These are phyloP conservation scores for Yponomeuta malinellus DNA, from an alignment of 2,888 invertebrate genomes.

Conservation along the genomic window DNA sequence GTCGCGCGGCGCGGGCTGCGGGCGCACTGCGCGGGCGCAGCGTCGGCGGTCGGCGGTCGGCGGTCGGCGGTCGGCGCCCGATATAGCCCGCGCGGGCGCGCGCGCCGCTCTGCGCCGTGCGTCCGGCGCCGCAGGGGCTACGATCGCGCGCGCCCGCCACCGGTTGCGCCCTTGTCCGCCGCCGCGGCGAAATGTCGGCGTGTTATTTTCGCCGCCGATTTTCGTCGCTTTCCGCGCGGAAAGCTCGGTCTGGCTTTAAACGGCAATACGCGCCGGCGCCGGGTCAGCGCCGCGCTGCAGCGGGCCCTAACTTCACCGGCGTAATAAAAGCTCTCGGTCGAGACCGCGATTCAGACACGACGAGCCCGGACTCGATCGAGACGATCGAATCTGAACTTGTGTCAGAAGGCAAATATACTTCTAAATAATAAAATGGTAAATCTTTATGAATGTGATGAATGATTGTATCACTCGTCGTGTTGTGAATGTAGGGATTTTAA, in stretches of 20 bases:
- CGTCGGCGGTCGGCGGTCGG: conserved; percentile 32
- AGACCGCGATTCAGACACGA: neutral
- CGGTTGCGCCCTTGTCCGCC: conserved; percentile 31
- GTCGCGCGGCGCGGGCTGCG: conserved; percentile 17
- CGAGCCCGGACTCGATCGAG: too few species aligned
- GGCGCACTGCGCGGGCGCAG: conserved; percentile 58
- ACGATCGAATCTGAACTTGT: too few species aligned
- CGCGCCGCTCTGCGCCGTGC: conserved; percentile 22
- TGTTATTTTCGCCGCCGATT: conserved; percentile 71
- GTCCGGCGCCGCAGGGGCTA: conserved; percentile 25
- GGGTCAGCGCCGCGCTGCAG: conserved; percentile 24
- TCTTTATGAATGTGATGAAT: too few species aligned
- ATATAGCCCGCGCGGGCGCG: conserved; percentile 48
- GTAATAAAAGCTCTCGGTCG: neutral
- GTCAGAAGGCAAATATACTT: too few species aligned
- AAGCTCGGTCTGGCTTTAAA: conserved; percentile 60
- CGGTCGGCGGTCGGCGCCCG: conserved; percentile 45
- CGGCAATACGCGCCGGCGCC: conserved; percentile 55
- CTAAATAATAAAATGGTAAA: too few species aligned
- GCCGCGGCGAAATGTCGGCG: conserved; percentile 48
- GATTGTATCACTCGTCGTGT: too few species aligned
- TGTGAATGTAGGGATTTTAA: too few species aligned
- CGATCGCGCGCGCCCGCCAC: conserved; percentile 24
- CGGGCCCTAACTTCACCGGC: neutral
- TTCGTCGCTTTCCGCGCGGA: conserved; percentile 52